A percentile compares a stretch with the other conserved stretches of the same genome.
Evolutionary conservation across 2,797 vertebrate species (phyloP).

Genomic region (Onychomys leucogaster): DNA sequence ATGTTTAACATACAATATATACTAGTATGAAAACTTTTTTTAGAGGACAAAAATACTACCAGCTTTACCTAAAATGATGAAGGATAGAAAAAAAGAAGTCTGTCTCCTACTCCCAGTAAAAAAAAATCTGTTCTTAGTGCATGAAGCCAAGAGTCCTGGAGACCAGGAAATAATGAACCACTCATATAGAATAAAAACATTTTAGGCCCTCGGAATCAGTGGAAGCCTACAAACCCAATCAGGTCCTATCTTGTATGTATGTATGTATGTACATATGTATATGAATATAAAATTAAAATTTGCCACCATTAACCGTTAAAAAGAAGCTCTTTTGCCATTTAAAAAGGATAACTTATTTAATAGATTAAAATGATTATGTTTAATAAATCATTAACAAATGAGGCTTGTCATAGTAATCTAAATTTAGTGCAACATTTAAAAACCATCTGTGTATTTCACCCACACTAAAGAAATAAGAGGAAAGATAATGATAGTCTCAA

Average conservation of each 20-base stretch:
- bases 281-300: conserved; percentile 4
- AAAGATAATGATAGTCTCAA: conserved; percentile 15
- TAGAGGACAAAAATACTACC: neutral
- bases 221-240: neutral
- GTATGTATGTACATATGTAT: no score
- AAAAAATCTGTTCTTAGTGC: neutral
- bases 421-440: neutral
- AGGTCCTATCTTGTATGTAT: neutral
- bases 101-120: neutral
- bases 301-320: conserved; percentile 2
- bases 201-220: neutral
- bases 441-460: neutral
- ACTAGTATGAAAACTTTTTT: neutral
- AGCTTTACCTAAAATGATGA: neutral
- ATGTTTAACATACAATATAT: neutral
- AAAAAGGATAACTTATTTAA: conserved; percentile 6
- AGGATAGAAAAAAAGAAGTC: neutral
- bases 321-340: conserved; percentile 41
- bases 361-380: neutral
- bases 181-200: neutral
- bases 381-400: conserved; percentile 10
- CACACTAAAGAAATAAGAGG: neutral
- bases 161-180: neutral
- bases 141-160: neutral
- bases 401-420: conserved; percentile 9